Evolutionary conservation across 2,888 invertebrate species (phyloP), one percentile per base, ranked within the genome.

Genomic region (Ligdia adustata): DNA sequence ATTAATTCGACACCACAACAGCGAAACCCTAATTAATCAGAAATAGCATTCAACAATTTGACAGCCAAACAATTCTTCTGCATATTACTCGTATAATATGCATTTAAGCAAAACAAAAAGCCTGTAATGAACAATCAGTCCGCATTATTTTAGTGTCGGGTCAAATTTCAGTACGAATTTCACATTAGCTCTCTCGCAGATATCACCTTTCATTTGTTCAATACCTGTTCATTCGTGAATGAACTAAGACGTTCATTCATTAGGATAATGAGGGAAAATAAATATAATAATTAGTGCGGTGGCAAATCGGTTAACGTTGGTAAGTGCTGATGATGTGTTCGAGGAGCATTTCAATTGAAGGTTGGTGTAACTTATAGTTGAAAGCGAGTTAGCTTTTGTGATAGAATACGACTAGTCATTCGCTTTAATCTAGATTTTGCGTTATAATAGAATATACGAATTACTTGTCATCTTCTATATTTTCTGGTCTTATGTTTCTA

Each of bases 241-340:
- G 43, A 33, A 35, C 28, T 32, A 47, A 54, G 53, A 51, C 52
- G 34, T 34, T 52, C 43, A 60, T 68, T 66, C 48, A 53, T 41
- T 26, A 41, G 32, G 46, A 56, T 50, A 53, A 65, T 47, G 16
- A 52, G 43, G 32, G 47, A 66, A 69, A 72, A 69, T 66, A 78
- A 78, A 82, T 77, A 77, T 75, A 82, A 84, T 85, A 86, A 86
- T 87, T 87, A 85, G 84, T 84, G 71, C 66, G 78, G 85, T 82
- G 86, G 82, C 81, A 79, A 76, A 62, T 69, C 75, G 75, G 75
- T 79, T 78, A 79, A 56, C 2, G 7, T 9, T n/a, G n/a, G n/a
- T n/a, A n/a, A n/a, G n/a, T n/a, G n/a, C n/a, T n/a, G n/a, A n/a
- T n/a, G n/a, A n/a, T n/a, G n/a, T n/a, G n/a, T n/a, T n/a, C n/a